Percentiles rank a stretch among this genome's conserved stretches.
These are phyloP conservation scores for Scortum barcoo DNA, from an alignment of 2,113 vertebrate genomes.

Conservation along the genomic window DNA sequence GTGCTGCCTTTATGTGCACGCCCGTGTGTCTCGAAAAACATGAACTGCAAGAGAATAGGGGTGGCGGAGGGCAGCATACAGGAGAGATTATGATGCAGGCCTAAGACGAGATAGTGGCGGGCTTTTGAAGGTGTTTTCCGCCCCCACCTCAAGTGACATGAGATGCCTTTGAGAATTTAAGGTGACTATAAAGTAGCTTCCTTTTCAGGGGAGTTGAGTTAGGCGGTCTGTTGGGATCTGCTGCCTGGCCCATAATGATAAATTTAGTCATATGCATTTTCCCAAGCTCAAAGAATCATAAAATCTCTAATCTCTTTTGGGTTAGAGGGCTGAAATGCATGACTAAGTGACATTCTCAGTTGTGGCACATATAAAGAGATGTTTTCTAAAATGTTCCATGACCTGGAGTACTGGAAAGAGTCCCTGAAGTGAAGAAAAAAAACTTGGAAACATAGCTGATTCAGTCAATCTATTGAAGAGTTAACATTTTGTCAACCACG, in stretches of 20 bases:
- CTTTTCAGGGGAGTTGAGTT: slow-evolving; percentile 42
- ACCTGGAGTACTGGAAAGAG: background rate
- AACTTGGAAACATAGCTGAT: slow-evolving; percentile 1
- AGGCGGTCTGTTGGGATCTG: slow-evolving; percentile 22
- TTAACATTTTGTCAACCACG: slow-evolving; percentile 29
- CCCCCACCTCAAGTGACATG: slow-evolving; percentile 56
- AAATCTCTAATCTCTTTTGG: slow-evolving; percentile 38
- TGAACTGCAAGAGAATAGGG: slow-evolving; percentile 55
- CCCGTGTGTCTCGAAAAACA: slow-evolving; percentile 42
- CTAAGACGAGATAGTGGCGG: slow-evolving; percentile 30
- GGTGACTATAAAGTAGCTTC: slow-evolving; percentile 50
- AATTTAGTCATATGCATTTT: slow-evolving; percentile 50
- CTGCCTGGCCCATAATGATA: slow-evolving; percentile 51
- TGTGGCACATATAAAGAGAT: slow-evolving; percentile 14
- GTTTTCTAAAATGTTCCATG: slow-evolving; percentile 15
- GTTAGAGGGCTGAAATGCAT: slow-evolving; percentile 17
- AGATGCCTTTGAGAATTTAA: slow-evolving; percentile 58
- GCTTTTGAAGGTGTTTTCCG: slow-evolving; percentile 70
- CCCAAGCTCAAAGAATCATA: slow-evolving; percentile 23
- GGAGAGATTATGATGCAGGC: slow-evolving; percentile 53
- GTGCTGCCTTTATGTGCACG: slow-evolving; percentile 33
- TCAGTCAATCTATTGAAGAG: slow-evolving; percentile 8
- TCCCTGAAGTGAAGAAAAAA: slow-evolving; percentile 18
- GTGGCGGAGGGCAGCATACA: slow-evolving; percentile 35
- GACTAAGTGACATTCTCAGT: slow-evolving; percentile 17